Evolutionary conservation across 2,113 vertebrate species (phyloP).

Genomic region (Meleagris gallopavo): DNA sequence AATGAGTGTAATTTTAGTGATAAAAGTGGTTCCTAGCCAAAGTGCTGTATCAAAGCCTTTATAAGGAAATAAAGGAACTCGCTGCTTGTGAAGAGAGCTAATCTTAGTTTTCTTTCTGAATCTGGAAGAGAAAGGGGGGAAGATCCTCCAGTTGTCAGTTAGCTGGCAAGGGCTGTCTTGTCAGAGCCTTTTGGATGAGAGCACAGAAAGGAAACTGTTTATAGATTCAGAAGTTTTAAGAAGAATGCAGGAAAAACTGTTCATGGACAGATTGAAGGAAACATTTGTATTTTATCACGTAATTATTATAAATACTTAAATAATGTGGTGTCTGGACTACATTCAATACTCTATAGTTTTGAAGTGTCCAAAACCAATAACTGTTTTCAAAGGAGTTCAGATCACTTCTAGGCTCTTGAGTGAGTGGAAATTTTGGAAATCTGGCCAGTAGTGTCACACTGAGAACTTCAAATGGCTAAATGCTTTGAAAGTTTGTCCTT

Average conservation of each 20-base stretch:
- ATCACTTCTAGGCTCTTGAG: conserved; percentile 36
- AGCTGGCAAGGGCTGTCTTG: neutral
- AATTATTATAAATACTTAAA: neutral
- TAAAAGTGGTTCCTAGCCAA: conserved; percentile 8
- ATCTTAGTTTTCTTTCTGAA: conserved; percentile 38
- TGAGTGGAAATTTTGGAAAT: conserved; percentile 57
- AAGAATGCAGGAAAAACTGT: neutral
- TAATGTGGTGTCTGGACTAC: conserved; percentile 1
- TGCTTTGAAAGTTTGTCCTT: conserved; percentile 49
- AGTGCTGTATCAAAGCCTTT: conserved; percentile 39
- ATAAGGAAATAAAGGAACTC: conserved; percentile 35
- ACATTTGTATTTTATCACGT: conserved; percentile 56
- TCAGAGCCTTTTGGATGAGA: conserved; percentile 22
- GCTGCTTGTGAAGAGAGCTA: conserved; percentile 3
- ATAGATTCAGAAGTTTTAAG: conserved; percentile 6
- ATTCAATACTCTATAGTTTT: neutral
- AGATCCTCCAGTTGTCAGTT: conserved; percentile 14
- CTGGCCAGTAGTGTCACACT: conserved; percentile 32
- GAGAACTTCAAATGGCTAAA: conserved; percentile 59
- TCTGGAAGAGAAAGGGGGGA: neutral
- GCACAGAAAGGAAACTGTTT: conserved; percentile 37
- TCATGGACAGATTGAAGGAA: conserved; percentile 21
- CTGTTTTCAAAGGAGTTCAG: conserved; percentile 46
- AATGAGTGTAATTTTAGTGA: conserved; percentile 12
- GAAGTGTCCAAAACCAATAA: conserved; percentile 33